Base-by-base conservation (phyloP, 2,797 vertebrate species). In the Myotis findleyi region DNA sequence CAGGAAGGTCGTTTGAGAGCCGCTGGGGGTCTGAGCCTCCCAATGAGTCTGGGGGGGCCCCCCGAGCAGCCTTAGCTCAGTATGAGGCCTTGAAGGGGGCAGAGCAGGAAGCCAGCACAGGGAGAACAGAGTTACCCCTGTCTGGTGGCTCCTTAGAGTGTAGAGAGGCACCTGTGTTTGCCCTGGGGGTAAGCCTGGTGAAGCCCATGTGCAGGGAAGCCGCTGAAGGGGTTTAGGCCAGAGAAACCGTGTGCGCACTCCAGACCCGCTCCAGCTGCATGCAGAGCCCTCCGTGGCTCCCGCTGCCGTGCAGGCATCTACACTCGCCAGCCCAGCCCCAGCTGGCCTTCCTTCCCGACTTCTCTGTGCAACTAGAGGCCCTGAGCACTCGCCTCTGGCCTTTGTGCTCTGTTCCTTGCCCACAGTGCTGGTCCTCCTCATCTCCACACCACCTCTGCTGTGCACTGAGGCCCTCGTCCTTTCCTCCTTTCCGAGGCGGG, bases 191-290 rank as follows among this genome's bases (percentile, higher is more conserved):
- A 4, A 72, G 13, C 25, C 55, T 6, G 6, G 6, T 23, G 57
- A 20, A 51, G 25, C 55, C 25, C 55, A 0, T 0, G 0, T 14
- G 2, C 30, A 11, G 4, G 64, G 71, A 17, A 44, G 62, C 71
- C 53, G 27, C 75, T 3, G 49, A 16, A 20, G n/a, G 25, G 68
- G 66, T 18, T 18, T 14, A 7, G 25, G 82, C 14, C 6, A n/a
- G 66, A n/a, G 55, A 23, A 62, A 30, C 0, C 0, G 20, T 0
- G 2, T 23, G 14, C 23, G 3, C 23, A 3, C 11, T 11, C 3
- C 1, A 23, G 72, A 13, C 86, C 72, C 1, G 0, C 47, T 18
- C n/a, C 36, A 17, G 53, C 68, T 21, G 86, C 86, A 21, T 30
- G 41, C 73, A n/a, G 33, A 71, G 44, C n/a, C 51, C 20, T 16